These are phyloP conservation scores for Clepsis dumicolana DNA, from an alignment of 2,888 invertebrate genomes.

Conservation along the genomic window DNA sequence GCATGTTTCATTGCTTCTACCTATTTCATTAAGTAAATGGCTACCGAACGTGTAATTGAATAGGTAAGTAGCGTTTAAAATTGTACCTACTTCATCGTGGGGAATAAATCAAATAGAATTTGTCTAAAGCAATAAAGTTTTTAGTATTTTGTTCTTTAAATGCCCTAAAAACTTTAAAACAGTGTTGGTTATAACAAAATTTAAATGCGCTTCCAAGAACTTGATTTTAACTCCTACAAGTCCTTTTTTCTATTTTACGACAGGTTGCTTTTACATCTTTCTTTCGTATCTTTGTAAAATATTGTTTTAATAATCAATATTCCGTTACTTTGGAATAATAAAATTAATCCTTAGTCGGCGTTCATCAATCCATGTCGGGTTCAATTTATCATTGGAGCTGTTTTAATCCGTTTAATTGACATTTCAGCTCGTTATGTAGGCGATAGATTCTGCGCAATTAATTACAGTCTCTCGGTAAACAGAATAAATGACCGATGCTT, in stretches of 20 bases:
- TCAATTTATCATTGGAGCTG: constrained; percentile 63
- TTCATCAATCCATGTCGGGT: constrained; percentile 66
- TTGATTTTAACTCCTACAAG: background rate
- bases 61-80: background rate
- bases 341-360: constrained; percentile 65
- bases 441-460: constrained; percentile 62
- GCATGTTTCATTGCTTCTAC: no score
- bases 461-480: constrained; percentile 54
- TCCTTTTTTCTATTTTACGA: background rate
- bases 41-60: background rate
- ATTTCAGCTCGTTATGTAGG: constrained; percentile 64
- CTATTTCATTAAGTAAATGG: no score
- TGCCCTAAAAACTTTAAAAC: no score
- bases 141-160: no score
- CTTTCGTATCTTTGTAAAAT: constrained; percentile 54
- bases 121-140: background rate
- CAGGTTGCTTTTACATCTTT: background rate
- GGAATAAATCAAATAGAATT: background rate
- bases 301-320: constrained; percentile 64
- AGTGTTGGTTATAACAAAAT: background rate
- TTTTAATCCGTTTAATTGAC: constrained; percentile 74
- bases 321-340: constrained; percentile 57
- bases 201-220: background rate
- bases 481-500: constrained; percentile 45
- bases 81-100: background rate